A percentile compares a stretch with the other conserved stretches of the same genome.
Conservation (phyloP, 2,113 vertebrate genomes). For the Lycocorax pyrrhopterus region DNA sequence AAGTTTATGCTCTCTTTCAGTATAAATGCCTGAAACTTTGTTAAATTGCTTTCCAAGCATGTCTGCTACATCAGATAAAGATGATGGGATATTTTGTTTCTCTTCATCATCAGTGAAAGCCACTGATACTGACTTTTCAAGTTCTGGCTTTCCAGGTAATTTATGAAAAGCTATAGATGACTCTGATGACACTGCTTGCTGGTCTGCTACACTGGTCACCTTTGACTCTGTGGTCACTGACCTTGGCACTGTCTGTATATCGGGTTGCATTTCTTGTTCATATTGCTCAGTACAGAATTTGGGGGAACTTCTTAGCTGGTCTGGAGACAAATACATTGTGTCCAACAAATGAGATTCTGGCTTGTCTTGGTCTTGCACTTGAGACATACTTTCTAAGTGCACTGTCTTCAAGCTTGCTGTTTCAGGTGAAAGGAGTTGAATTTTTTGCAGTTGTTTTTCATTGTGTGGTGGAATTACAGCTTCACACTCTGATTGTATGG, state of each 20-base stretch:
- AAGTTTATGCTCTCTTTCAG: background rate
- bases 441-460: constrained; percentile 1
- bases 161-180: background rate
- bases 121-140: background rate
- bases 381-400: background rate
- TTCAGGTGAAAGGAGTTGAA: background rate
- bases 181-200: background rate
- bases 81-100: constrained; percentile 7
- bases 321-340: constrained; percentile 6
- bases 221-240: background rate
- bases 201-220: background rate
- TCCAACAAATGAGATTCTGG: background rate
- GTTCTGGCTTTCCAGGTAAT: background rate
- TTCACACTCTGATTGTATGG: background rate
- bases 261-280: background rate
- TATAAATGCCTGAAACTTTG: background rate
- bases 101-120: background rate
- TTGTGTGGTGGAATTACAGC: background rate
- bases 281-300: background rate
- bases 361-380: background rate
- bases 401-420: background rate
- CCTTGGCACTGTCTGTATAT: background rate
- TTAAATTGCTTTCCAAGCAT: background rate
- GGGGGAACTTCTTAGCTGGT: background rate
- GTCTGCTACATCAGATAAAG: background rate